These are phyloP conservation scores for Anoplius nigerrimus DNA, from an alignment of 2,888 invertebrate genomes.

Conservation along the genomic window DNA sequence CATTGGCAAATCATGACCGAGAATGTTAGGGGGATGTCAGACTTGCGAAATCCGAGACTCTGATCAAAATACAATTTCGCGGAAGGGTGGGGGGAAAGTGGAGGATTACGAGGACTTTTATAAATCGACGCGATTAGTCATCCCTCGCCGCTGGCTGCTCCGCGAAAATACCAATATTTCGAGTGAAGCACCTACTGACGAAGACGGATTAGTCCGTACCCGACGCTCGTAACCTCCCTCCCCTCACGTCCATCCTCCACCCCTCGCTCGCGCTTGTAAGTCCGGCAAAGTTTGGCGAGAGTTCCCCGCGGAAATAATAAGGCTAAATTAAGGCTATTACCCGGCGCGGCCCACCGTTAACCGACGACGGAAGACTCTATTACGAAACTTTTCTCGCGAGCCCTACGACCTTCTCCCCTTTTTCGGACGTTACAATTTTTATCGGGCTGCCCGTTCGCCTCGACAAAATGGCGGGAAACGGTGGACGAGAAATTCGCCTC, in stretches of 20 bases:
- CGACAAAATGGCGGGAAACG: no score
- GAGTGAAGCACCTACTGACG: neutral
- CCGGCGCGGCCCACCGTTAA: conserved; percentile 45
- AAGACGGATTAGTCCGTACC: conserved; percentile 40
- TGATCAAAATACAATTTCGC: neutral
- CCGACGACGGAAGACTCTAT: conserved; percentile 39
- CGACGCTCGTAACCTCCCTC: conserved; percentile 29
- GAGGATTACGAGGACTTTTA: neutral
- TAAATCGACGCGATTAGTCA: neutral
- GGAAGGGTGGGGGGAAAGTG: neutral
- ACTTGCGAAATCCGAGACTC: no score
- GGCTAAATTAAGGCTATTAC: conserved; percentile 56
- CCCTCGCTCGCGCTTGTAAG: conserved; percentile 13
- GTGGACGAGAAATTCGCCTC: no score
- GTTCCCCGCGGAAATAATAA: conserved; percentile 53
- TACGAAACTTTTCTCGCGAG: conserved; percentile 44
- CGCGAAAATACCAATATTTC: neutral
- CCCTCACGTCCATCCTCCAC: neutral
- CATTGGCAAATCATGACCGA: no score
- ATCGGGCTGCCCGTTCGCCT: neutral
- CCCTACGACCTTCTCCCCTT: neutral
- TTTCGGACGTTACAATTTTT: conserved; percentile 17
- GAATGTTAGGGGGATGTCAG: no score
- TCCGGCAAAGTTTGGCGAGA: conserved; percentile 43
- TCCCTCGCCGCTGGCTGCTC: neutral